Base-by-base conservation (phyloP, 2,113 vertebrate species). In the Hippoglossus stenolepis region DNA sequence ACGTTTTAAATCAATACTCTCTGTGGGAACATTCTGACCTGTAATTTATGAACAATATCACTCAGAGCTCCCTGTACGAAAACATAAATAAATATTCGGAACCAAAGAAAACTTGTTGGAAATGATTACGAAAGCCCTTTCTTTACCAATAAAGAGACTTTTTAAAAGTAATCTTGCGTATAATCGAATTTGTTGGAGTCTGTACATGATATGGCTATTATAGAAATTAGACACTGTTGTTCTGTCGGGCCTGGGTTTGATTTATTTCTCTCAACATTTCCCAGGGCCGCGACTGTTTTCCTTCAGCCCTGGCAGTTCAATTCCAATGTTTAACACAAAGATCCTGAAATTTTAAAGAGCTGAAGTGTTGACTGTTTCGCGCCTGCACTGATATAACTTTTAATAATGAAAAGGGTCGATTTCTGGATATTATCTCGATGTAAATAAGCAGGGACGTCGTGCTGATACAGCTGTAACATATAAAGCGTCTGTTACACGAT, bases 181-280 rank as follows among this genome's bases (percentile, higher is more conserved):
- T 51, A 53, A 67, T 53, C 3, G 56, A 3, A 21, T 60, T 31
- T 49, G 26, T 49, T 58, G 38, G 58, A 65, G 23, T 8, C 45
- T 26, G 0, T 18, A 76, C 24, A 26, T 45, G 67, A 73, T 77
- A 62, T n/a, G 47, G 8, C 57, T 58, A 12, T 71, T 47, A 47
- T 14, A 70, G 85, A 70, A 70, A 74, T 38, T 45, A 75, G 53
- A 79, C 59, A 12, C 68, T 59, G 62, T 45, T 69, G 57, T 35
- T 69, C 47, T 15, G 61, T 64, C 40, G 66, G 45, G 38, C 5
- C 58, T 68, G 51, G 5, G 3, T 17, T 15, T 49, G 68, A 73
- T 83, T 79, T 65, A 65, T 75, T 72, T 57, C 57, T 57, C 20
- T 35, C 9, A 26, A 66, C 53, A 24, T 75, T 79, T 66, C 69